Percentiles rank a stretch among this genome's conserved stretches.
Evolutionary conservation across 1,140 invertebrate species (phyloP).

Genomic region (Lysiphlebus fabarum): DNA sequence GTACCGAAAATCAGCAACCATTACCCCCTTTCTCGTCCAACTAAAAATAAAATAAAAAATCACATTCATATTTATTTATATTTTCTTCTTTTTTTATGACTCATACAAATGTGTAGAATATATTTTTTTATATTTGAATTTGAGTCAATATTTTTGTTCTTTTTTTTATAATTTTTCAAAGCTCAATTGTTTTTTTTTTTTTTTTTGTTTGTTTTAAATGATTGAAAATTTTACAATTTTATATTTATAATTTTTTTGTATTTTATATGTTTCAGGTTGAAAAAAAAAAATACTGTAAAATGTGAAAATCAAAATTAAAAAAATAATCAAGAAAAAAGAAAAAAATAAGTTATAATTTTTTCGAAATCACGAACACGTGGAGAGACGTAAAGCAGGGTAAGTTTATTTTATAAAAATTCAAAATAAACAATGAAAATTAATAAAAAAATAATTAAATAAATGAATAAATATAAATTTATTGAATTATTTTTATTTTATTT

Average conservation of each 20-base stretch:
- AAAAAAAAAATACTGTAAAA: conserved; percentile 28
- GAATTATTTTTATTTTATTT: not conserved
- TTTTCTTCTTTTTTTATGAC: not conserved
- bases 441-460: no score
- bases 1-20: conserved; percentile 17
- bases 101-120: no score
- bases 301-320: conserved; percentile 37
- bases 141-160: no score
- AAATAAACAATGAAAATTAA: no score
- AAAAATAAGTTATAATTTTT: conserved; percentile 31
- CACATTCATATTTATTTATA: not conserved
- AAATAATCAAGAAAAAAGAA: conserved; percentile 31
- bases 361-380: conserved; percentile 52
- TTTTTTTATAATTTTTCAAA: no score
- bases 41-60: not conserved
- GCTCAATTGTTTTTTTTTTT: no score
- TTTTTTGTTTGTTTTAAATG: no score
- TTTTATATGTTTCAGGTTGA: no score
- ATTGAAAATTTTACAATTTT: no score
- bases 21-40: conserved; percentile 8
- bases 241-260: no score
- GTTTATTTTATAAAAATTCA: no score
- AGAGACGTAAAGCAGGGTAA: conserved; percentile 50
- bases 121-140: no score
- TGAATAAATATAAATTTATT: not conserved